Evolutionary conservation across 2,888 invertebrate genomes (phyloP).

Genomic region (Hirtodrosophila cameraria): DNA sequence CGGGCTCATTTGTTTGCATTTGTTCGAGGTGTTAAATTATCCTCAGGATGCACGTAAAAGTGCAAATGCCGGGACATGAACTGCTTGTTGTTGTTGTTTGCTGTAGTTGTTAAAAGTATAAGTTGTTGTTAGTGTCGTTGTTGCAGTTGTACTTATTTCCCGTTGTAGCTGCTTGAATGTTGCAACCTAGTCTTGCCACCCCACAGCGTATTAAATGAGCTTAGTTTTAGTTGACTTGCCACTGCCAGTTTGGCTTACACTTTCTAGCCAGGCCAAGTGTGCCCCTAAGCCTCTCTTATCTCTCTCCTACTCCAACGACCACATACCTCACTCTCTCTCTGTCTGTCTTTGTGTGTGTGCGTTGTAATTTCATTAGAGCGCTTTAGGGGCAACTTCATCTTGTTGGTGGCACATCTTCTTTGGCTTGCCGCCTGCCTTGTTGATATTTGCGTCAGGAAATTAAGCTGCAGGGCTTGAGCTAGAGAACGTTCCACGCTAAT

Average conservation of each 20-base stretch:
- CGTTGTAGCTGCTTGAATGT: slow-evolving; percentile 39
- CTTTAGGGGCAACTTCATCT: slow-evolving; percentile 51
- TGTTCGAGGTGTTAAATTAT: slow-evolving; percentile 76
- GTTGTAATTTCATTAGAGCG: slow-evolving; percentile 73
- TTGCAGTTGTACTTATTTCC: slow-evolving; percentile 38
- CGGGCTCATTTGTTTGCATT: slow-evolving; percentile 77
- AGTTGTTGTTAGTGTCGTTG: slow-evolving; percentile 24
- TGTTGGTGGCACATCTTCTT: slow-evolving; percentile 50
- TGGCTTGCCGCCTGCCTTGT: slow-evolving; percentile 44
- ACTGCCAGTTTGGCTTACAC: slow-evolving; percentile 74
- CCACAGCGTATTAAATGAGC: slow-evolving; percentile 74
- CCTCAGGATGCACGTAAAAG: slow-evolving; percentile 76
- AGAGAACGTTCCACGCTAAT: slow-evolving; percentile 43
- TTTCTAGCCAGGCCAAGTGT: slow-evolving; percentile 33
- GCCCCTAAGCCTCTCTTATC: slow-evolving; percentile 4
- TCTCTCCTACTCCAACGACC: not conserved
- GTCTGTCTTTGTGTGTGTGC: slow-evolving; percentile 6
- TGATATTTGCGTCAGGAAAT: slow-evolving; percentile 76
- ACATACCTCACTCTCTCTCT: not conserved
- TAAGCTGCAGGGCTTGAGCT: slow-evolving; percentile 62
- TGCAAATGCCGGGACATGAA: slow-evolving; percentile 69
- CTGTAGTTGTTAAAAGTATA: slow-evolving; percentile 24
- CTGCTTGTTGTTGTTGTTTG: slow-evolving; percentile 48
- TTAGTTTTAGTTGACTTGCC: slow-evolving; percentile 78
- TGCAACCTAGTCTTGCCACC: slow-evolving; percentile 6